Evolutionary conservation across 1,140 invertebrate species (phyloP).

Genomic region (Matsumurasca onukii): DNA sequence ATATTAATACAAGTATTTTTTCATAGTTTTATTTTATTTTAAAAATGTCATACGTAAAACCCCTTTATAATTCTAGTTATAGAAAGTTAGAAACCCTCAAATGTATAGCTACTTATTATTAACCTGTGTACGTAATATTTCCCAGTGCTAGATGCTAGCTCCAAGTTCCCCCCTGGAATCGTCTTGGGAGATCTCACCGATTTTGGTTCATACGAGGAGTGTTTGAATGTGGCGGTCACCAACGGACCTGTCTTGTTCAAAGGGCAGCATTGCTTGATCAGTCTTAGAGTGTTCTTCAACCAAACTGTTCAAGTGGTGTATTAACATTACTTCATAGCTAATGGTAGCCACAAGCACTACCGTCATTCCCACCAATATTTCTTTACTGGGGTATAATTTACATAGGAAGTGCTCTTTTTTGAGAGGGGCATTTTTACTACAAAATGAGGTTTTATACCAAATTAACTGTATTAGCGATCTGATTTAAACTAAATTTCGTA

Average conservation of each 20-base stretch:
- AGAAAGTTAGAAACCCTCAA: too few species aligned
- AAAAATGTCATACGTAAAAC: too few species aligned
- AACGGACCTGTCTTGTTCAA: background rate
- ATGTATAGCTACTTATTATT: too few species aligned
- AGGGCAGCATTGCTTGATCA: constrained; percentile 9
- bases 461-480: background rate
- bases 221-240: background rate
- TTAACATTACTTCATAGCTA: background rate
- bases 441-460: background rate
- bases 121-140: too few species aligned
- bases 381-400: background rate
- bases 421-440: background rate
- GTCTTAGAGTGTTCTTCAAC: constrained; percentile 3
- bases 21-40: too few species aligned
- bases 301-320: background rate
- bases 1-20: too few species aligned
- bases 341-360: background rate
- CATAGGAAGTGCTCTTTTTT: background rate
- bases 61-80: too few species aligned
- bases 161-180: background rate
- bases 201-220: constrained; percentile 9
- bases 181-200: background rate
- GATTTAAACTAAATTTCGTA: too few species aligned
- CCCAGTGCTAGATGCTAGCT: constrained; percentile 12
- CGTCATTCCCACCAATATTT: background rate